Percentiles rank a stretch among this genome's conserved stretches.
Evolutionary conservation across 2,888 invertebrate genomes (phyloP).

Genomic region (Tetheella fluctuosa): DNA sequence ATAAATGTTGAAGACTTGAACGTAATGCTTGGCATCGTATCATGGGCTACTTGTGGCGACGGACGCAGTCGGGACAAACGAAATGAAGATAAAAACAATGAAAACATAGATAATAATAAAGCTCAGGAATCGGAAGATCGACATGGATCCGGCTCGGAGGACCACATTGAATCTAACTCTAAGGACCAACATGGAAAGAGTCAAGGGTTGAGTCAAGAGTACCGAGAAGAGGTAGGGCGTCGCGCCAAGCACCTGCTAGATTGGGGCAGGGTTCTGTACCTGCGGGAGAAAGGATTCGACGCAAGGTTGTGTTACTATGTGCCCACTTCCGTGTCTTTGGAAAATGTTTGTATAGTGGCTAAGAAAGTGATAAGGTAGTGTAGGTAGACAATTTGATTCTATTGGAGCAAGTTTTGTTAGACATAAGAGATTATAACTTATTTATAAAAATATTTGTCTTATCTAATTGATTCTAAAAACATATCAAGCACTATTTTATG

Average conservation of each 20-base stretch:
- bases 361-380: constrained; percentile 36
- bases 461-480: not conserved
- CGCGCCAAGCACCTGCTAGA: constrained; percentile 91
- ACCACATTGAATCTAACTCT: not conserved
- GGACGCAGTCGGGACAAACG: constrained; percentile 83
- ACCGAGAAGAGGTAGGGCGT: constrained; percentile 83
- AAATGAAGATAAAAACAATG: not conserved
- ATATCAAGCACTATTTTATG: not conserved
- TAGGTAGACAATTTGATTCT: not conserved
- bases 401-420: not conserved
- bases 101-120: not conserved
- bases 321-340: constrained; percentile 86
- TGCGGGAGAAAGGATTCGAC: constrained; percentile 84
- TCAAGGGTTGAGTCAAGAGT: not conserved
- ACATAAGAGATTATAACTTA: not conserved
- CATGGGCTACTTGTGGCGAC: constrained; percentile 95
- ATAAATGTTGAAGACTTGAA: constrained; percentile 87
- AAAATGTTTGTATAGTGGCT: constrained; percentile 91
- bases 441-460: not conserved
- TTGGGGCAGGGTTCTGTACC: constrained; percentile 87
- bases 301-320: constrained; percentile 88
- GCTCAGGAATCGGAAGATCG: not conserved
- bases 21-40: constrained; percentile 91
- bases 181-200: not conserved
- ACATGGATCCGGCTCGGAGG: not conserved